Evolutionary conservation across 2,888 invertebrate species (phyloP), one percentile per base, ranked within the genome.

Genomic region (Phalera bucephala): DNA sequence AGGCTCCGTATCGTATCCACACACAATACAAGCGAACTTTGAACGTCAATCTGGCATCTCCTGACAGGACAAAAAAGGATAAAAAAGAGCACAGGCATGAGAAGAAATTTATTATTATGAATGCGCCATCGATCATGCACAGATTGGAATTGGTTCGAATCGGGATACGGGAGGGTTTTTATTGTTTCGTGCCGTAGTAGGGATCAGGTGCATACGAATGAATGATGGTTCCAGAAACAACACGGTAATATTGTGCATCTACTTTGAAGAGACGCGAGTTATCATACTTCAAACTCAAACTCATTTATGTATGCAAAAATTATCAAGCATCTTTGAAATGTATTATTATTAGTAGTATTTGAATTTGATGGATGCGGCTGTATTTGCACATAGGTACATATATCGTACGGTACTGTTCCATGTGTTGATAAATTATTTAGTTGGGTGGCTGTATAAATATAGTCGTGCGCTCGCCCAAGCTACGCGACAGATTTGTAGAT

Each of bases 401-500:
- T 20, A 31, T 15, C 19, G 11, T n/a, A 13, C 12, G 13, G 6
- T 21, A 8, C n/a, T n/a, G 19, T 23, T 10, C 6, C 10, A 25
- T 6, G 25, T 25, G 25, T 25, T 30, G 10, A 19, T 38, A 37
- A 45, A 31, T 20, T 28, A 36, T 40, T 31, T 34, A 27, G 32
- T 25, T 41, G 30, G 40, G 31, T 52, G 40, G 47, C 9, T 29
- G 32, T 17, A n/a, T 28, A 42, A 25, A 40, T 34, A 60, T 40
- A 36, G 31, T 49, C 41, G 53, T 45, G 39, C 38, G 38, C 35
- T 11, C 41, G 42, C 50, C 36, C 44, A 28, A 9, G n/a, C 9
- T 28, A 17, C 9, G 82, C 76, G 88, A 88, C 86, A 84, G 86
- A 85, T 87, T 63, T 58, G 70, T 68, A 84, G 88, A 88, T 88